Base-by-base conservation (phyloP, 1,140 invertebrate species). In the Solenopsis fugax region DNA sequence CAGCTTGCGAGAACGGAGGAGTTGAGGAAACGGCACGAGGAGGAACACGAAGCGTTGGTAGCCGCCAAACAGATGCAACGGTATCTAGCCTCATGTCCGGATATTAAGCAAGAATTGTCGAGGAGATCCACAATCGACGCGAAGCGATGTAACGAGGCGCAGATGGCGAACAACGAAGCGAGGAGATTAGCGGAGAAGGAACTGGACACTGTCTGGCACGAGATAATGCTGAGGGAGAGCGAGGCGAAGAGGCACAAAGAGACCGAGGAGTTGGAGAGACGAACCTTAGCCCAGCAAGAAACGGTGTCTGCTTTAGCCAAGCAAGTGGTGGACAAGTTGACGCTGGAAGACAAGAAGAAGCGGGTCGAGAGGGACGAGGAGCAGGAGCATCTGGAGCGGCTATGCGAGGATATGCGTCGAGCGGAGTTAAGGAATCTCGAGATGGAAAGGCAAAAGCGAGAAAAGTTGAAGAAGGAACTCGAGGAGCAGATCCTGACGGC, bases 11-110 rank as follows among this genome's bases (percentile, higher is more conserved):
- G 81, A 50, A 85, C 37, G 6, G 90, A 92, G 48, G 81, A 91
- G 54, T 71, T 91, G 65, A 65, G 69, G 18, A 89, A 77, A 7
- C 75, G 77, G 12, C 80, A 86, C 37, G 88, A 92, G 12, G 88
- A 93, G 18, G 85, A 89, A 12, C 91, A 88, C n/a, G 52, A 90
- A 7, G 71, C 89, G 0, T 29, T 92, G 60, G 90, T 93, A 4
- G 71, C 91, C 0, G 71, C 89, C 0, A 94, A 94, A 81, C 87
- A 92, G 45, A 78, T 90, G 86, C 94, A 94, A 52, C 94, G 93
- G 56, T 92, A 92, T 64, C 50, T 94, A 0, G 54, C 73, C 1
- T 85, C 72, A 13, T 92, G 85, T 86, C 90, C 90, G 1, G 90
- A 92, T 45, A 50, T 90, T 0, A 87, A 93, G n/a, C 73, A 87